A percentile compares a stretch with the other conserved stretches of the same genome.
phyloP scores from a whole-genome alignment of 2,888 invertebrate species.

The Rhynchonema sp. region DNA sequence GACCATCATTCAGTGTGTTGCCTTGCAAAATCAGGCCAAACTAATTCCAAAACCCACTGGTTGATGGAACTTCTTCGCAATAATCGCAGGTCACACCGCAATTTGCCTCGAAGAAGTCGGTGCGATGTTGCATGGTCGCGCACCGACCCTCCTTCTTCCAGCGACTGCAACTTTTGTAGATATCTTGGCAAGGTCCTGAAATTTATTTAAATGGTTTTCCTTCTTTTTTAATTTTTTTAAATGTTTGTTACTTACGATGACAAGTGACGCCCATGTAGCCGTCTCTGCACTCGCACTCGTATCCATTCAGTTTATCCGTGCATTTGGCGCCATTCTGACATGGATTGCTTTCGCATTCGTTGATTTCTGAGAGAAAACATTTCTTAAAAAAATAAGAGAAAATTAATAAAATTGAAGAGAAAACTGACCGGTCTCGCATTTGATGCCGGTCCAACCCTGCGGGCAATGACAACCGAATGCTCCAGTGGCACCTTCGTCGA shows the following conservation, averaged over 20 bases:
- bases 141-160: slow-evolving; percentile 27
- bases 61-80: slow-evolving; percentile 19
- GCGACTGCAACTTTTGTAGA: slow-evolving; percentile 25
- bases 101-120: slow-evolving; percentile 27
- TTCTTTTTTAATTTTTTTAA: too few species aligned
- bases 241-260: slow-evolving; percentile 23
- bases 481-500: neutral
- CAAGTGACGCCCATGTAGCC: slow-evolving; percentile 28
- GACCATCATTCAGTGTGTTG: neutral
- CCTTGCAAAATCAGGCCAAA: too few species aligned
- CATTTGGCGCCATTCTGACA: slow-evolving; percentile 4
- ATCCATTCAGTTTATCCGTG: neutral
- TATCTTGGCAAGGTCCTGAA: slow-evolving; percentile 26
- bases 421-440: slow-evolving; percentile 2
- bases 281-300: slow-evolving; percentile 17
- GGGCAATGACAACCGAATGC: slow-evolving; percentile 1
- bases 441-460: slow-evolving; percentile 1
- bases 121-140: slow-evolving; percentile 19
- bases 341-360: slow-evolving; percentile 2
- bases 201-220: neutral
- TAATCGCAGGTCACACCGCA: slow-evolving; percentile 25
- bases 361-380: neutral
- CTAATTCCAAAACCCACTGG: slow-evolving; percentile 12
- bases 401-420: neutral
- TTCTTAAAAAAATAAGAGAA: neutral